phyloP scores from a whole-genome alignment of 2,888 invertebrate species.

The Tipula lateralis region DNA sequence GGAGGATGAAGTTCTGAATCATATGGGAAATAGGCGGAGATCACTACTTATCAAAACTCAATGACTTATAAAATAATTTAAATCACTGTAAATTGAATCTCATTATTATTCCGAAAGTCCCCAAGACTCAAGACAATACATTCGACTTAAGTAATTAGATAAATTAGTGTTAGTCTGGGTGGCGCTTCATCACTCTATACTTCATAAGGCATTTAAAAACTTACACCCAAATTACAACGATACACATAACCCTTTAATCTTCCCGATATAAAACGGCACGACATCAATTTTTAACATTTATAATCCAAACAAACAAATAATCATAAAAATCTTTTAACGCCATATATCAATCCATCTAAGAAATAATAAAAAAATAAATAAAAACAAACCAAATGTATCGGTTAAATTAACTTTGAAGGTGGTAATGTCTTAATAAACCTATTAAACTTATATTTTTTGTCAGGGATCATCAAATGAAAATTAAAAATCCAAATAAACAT shows the following conservation, averaged over 20 bases:
- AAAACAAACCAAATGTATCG: background rate
- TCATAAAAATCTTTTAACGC: background rate
- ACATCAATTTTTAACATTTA: background rate
- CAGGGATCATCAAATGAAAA: slow-evolving; percentile 6
- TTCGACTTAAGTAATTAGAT: too few relatives aligned
- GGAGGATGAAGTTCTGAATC: too few relatives aligned
- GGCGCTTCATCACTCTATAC: background rate
- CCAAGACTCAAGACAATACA: too few relatives aligned
- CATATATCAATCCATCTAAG: background rate
- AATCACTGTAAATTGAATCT: too few relatives aligned
- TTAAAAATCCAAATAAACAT: background rate
- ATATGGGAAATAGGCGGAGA: too few relatives aligned
- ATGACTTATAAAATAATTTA: too few relatives aligned
- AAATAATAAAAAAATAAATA: background rate
- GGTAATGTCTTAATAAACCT: slow-evolving; percentile 1
- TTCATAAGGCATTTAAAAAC: background rate
- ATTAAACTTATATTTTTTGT: background rate
- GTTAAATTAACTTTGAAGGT: slow-evolving; percentile 19
- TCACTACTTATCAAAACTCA: too few relatives aligned
- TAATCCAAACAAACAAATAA: background rate
- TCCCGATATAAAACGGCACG: background rate
- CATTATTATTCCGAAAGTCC: too few relatives aligned
- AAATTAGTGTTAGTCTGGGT: background rate
- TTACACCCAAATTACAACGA: background rate
- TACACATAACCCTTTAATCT: background rate